Percentiles rank a stretch among this genome's conserved stretches.
phyloP scores from a whole-genome alignment of 1,140 invertebrate genomes.

The Anoplolepis gracilipes region DNA sequence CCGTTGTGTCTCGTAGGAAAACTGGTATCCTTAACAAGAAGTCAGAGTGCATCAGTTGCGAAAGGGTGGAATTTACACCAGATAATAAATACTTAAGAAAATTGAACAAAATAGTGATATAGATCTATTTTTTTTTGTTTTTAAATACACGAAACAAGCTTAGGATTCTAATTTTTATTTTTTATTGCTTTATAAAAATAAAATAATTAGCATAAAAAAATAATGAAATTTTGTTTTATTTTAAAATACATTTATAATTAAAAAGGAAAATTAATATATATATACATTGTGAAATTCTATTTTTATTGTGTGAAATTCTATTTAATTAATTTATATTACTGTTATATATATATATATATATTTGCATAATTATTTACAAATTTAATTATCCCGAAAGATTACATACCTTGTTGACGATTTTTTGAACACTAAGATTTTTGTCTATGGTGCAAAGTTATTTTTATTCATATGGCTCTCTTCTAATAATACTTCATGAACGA shows the following conservation, averaged over 20 bases:
- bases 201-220: not conserved
- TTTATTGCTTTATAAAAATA: not conserved
- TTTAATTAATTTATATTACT: not conserved
- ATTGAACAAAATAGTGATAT: not conserved
- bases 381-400: not conserved
- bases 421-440: not conserved
- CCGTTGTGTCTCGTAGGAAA: not conserved
- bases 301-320: not conserved
- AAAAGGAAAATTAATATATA: not conserved
- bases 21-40: not conserved
- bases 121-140: not conserved
- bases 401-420: not conserved
- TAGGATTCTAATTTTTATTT: not conserved
- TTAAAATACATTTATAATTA: conserved; percentile 7
- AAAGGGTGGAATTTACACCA: not conserved
- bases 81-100: conserved; percentile 10
- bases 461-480: not conserved
- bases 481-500: not conserved
- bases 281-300: conserved; percentile 4
- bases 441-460: conserved; percentile 8
- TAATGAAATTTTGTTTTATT: conserved; percentile 14
- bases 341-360: not conserved
- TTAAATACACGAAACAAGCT: not conserved
- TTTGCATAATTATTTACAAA: not conserved
- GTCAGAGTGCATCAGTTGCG: not conserved